A percentile compares a stretch with the other conserved stretches of the same genome.
These are phyloP conservation scores for Pachypanchax playfairii DNA, from an alignment of 2,113 vertebrate species.

Conservation along the genomic window DNA sequence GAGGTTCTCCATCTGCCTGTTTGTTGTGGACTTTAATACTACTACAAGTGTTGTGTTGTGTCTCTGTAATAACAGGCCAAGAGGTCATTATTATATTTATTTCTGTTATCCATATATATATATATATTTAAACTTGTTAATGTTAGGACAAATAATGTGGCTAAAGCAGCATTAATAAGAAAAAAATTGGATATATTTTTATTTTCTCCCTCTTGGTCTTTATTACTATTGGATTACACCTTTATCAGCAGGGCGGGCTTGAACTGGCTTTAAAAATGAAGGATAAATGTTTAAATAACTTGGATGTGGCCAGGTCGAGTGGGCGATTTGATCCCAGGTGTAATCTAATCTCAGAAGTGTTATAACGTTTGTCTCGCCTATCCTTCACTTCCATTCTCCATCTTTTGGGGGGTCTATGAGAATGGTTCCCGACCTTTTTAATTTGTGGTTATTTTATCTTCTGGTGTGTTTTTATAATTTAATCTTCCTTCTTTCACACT, in stretches of 20 bases:
- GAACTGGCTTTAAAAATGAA: conserved; percentile 10
- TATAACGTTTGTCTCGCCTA: conserved; percentile 76
- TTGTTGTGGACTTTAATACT: conserved; percentile 72
- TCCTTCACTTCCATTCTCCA: conserved; percentile 79
- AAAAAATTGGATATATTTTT: background rate
- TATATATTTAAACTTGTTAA: background rate
- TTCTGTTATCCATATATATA: too few species aligned
- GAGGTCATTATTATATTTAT: too few species aligned
- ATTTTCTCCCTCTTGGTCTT: conserved; percentile 77
- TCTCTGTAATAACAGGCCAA: conserved; percentile 82
- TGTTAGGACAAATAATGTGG: background rate
- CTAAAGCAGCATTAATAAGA: background rate
- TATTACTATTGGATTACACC: conserved; percentile 88
- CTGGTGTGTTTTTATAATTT: conserved; percentile 20
- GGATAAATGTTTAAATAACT: background rate
- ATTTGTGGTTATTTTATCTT: conserved; percentile 38
- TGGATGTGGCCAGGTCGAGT: background rate
- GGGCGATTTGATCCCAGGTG: conserved; percentile 66
- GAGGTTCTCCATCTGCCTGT: conserved; percentile 47
- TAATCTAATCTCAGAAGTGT: conserved; percentile 81
- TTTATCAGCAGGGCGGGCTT: conserved; percentile 35
- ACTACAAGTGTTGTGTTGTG: conserved; percentile 64
- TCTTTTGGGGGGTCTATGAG: conserved; percentile 80
- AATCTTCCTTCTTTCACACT: conserved; percentile 40
- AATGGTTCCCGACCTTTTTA: conserved; percentile 86